phyloP scores from a whole-genome alignment of 2,888 invertebrate genomes.

The Rugalucina vietnamica region DNA sequence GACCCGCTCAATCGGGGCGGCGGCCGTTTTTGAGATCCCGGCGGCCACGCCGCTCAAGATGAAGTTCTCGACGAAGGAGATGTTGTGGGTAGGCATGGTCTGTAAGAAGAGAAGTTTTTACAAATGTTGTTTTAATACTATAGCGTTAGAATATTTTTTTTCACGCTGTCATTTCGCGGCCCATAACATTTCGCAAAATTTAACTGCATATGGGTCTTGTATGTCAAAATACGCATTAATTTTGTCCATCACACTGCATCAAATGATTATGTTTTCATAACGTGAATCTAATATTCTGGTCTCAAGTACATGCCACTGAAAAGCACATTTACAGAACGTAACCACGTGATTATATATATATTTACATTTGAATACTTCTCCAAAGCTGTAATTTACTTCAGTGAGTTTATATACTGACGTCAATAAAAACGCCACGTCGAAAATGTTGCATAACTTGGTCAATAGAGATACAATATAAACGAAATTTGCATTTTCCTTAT shows the following conservation, averaged over 20 bases:
- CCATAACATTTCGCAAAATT: not conserved
- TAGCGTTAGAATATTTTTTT: not conserved
- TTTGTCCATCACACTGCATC: not conserved
- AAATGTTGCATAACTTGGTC: no score
- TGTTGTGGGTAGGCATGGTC: constrained; percentile 26
- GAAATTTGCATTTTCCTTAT: no score
- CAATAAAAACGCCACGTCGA: no score
- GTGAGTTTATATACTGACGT: no score
- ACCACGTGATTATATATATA: no score
- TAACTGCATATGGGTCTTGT: no score
- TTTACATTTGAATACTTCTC: no score
- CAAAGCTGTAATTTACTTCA: no score
- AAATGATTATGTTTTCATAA: not conserved
- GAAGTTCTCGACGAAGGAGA: constrained; percentile 82
- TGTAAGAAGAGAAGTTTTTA: not conserved
- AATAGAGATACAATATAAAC: no score
- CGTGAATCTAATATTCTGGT: not conserved
- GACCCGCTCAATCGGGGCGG: constrained; percentile 84
- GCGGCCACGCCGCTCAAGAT: constrained; percentile 82
- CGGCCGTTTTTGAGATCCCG: constrained; percentile 83
- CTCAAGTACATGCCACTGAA: no score
- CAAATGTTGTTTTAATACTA: no score
- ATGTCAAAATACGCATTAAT: not conserved
- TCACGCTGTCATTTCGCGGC: not conserved
- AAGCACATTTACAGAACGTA: no score